Percentiles rank a stretch among this genome's conserved stretches.
These are phyloP conservation scores for Babylonia areolata DNA, from an alignment of 1,140 invertebrate species.

Conservation along the genomic window DNA sequence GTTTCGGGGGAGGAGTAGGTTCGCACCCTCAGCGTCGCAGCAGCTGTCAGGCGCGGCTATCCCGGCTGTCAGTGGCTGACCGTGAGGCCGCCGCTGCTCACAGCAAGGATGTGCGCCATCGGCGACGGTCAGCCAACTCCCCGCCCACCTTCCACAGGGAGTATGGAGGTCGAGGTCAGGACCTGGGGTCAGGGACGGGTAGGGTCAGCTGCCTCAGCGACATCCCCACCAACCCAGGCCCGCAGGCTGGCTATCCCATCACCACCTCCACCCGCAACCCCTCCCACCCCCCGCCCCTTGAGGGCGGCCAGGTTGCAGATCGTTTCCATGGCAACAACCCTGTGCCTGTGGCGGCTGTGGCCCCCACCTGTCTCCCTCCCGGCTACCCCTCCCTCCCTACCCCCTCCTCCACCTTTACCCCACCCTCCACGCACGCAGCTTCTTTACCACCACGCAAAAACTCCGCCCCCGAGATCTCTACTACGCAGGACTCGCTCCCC, in stretches of 20 bases:
- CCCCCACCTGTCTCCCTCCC: neutral
- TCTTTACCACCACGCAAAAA: neutral
- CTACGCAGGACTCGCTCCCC: neutral
- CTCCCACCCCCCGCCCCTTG: neutral
- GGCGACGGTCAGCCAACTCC: conserved; percentile 33
- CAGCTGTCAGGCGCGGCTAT: conserved; percentile 26
- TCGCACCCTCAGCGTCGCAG: conserved; percentile 14
- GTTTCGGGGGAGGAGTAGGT: neutral
- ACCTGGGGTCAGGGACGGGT: neutral
- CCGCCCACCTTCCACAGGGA: conserved; percentile 34
- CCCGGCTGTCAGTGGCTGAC: neutral
- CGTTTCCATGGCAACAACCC: conserved; percentile 12
- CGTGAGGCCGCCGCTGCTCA: neutral
- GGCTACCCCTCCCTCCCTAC: neutral
- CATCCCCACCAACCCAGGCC: conserved; percentile 11
- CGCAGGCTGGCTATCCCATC: conserved; percentile 11
- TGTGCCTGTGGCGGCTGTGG: conserved; percentile 6
- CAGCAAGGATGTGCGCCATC: neutral
- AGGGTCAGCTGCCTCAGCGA: conserved; percentile 26
- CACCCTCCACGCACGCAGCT: neutral
- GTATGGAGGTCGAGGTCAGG: neutral
- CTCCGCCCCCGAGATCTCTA: conserved; percentile 12
- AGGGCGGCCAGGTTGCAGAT: neutral
- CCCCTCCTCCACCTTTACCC: neutral
- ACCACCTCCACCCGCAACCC: conserved; percentile 1